phyloP scores from a whole-genome alignment of 30 jellyfish, hydroid and myxozoan species.

The Calvadosia cruxmelitensis region DNA sequence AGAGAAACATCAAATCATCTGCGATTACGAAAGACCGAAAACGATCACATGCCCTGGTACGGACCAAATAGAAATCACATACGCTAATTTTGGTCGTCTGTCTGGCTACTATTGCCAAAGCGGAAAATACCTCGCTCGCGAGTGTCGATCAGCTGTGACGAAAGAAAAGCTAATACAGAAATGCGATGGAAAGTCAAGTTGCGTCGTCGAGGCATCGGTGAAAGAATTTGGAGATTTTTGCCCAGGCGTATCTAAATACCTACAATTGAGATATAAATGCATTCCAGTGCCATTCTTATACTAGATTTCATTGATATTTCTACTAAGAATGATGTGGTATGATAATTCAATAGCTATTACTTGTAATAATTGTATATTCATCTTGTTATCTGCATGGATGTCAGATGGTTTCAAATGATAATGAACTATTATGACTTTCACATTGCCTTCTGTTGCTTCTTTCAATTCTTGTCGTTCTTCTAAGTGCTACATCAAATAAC shows the following conservation, averaged over 20 bases:
- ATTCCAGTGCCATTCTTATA: neutral
- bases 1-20: neutral
- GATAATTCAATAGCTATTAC: too few species aligned
- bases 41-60: neutral
- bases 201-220: neutral
- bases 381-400: too few species aligned
- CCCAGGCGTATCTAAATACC: neutral
- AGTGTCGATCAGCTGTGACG: neutral
- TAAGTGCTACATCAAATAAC: too few species aligned
- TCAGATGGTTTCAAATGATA: too few species aligned
- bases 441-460: too few species aligned
- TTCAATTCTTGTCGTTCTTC: too few species aligned
- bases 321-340: too few species aligned
- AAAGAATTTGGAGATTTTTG: neutral
- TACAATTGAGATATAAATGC: neutral
- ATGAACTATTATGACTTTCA: too few species aligned
- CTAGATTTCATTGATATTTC: too few species aligned
- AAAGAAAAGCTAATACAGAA: neutral
- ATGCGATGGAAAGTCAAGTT: neutral
- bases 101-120: neutral
- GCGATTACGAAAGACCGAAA: neutral
- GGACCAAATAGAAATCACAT: neutral
- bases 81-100: neutral
- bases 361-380: too few species aligned
- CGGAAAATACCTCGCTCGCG: neutral